phyloP scores from a whole-genome alignment of 2,113 vertebrate species.

The Chinchilla lanigera region DNA sequence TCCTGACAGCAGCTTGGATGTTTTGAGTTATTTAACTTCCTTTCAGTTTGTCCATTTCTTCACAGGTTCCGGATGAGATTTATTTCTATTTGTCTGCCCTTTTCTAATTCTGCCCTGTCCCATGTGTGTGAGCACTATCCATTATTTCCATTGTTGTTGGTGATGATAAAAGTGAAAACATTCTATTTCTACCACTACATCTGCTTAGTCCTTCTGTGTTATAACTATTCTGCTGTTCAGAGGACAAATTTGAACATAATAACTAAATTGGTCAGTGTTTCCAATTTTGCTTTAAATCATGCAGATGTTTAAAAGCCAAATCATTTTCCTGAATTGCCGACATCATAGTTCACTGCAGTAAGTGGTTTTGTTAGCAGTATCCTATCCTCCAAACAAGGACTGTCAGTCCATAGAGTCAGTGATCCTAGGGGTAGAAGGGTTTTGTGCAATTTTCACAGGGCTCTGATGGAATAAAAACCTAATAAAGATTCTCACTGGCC shows the following conservation, averaged over 20 bases:
- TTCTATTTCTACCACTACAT: slow-evolving; percentile 7
- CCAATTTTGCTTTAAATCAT: slow-evolving; percentile 31
- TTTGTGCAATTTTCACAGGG: not conserved
- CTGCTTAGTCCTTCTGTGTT: slow-evolving; percentile 42
- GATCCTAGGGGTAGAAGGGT: not conserved
- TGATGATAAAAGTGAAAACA: slow-evolving; percentile 42
- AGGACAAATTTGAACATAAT: slow-evolving; percentile 41
- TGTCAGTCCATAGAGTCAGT: slow-evolving; percentile 7
- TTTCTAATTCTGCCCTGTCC: slow-evolving; percentile 11
- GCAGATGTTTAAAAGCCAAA: slow-evolving; percentile 53
- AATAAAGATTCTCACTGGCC: not conserved
- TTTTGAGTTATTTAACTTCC: not conserved
- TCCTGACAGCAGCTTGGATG: not conserved
- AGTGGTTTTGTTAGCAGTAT: slow-evolving; percentile 25
- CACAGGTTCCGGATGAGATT: not conserved
- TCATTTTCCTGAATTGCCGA: slow-evolving; percentile 41
- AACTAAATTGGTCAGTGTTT: slow-evolving; percentile 26
- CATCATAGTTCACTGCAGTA: slow-evolving; percentile 14
- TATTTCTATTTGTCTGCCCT: not conserved
- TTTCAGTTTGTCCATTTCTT: not conserved
- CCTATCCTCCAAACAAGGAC: slow-evolving; percentile 29
- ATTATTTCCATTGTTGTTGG: slow-evolving; percentile 21
- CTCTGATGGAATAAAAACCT: slow-evolving; percentile 42
- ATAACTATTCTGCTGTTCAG: slow-evolving; percentile 47
- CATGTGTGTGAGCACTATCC: not conserved